Evolutionary conservation across 2,797 vertebrate species (phyloP).

Genomic region (Pagetopsis macropterus): DNA sequence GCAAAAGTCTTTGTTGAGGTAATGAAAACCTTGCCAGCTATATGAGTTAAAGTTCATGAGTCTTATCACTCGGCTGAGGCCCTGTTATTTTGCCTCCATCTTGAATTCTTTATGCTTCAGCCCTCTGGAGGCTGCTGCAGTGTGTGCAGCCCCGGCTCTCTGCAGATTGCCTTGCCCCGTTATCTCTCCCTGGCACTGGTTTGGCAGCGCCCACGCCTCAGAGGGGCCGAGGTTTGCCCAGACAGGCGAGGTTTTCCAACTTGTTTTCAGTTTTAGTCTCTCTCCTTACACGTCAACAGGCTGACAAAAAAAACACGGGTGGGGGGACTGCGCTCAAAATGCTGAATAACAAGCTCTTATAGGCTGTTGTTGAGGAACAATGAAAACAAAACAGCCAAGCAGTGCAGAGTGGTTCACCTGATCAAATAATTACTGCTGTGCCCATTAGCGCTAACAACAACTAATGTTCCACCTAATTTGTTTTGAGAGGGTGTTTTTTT

Average conservation of each 20-base stretch:
- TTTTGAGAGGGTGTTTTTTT: slow-evolving; percentile 42
- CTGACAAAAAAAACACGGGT: slow-evolving; percentile 15
- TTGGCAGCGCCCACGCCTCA: slow-evolving; percentile 15
- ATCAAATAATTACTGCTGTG: slow-evolving; percentile 49
- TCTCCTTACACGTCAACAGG: slow-evolving; percentile 30
- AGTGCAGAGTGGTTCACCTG: slow-evolving; percentile 44
- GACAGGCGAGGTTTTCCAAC: slow-evolving; percentile 22
- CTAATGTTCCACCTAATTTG: slow-evolving; percentile 61
- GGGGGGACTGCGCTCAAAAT: slow-evolving; percentile 5
- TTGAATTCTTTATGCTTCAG: slow-evolving; percentile 36
- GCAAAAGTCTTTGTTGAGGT: slow-evolving; percentile 35
- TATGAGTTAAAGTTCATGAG: slow-evolving; percentile 44
- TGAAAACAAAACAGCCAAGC: slow-evolving; percentile 55
- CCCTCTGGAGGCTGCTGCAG: slow-evolving; percentile 48
- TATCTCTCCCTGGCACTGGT: slow-evolving; percentile 50
- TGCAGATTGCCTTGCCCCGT: slow-evolving; percentile 48
- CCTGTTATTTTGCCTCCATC: slow-evolving; percentile 28
- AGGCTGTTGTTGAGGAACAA: slow-evolving; percentile 63
- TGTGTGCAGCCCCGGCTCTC: slow-evolving; percentile 21
- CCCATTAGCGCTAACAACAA: slow-evolving; percentile 55
- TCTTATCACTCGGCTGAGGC: slow-evolving; percentile 44
- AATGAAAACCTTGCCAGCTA: slow-evolving; percentile 39
- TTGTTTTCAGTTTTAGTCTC: slow-evolving; percentile 45
- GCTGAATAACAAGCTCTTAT: slow-evolving; percentile 22
- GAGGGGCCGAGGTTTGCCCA: slow-evolving; percentile 43